Evolutionary conservation across 2,888 invertebrate genomes (phyloP), one percentile per base, ranked within the genome.

Genomic region (Parnassius apollo): DNA sequence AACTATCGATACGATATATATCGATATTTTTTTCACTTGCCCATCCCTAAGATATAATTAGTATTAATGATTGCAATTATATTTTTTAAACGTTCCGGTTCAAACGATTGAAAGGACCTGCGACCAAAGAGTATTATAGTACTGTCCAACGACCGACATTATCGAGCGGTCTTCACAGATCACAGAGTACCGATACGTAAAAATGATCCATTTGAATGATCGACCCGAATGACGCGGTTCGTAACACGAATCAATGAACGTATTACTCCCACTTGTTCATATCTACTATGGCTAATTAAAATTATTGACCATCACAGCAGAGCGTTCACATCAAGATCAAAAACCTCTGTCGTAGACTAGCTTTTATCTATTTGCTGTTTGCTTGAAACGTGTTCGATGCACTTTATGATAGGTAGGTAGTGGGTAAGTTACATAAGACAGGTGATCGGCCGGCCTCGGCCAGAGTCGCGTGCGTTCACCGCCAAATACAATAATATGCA

Each of bases 401-500:
- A 76, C 75, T 77, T 72, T 71, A 71, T 75, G 71, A 69, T 71
- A 69, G 72, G 69, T 69, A 69, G 66, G 73, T 63, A 66, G 66
- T 69, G 69, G 67, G 63, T 68, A 65, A 70, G 72, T 79, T 79
- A 81, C 77, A 86, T 89, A 89, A 88, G 82, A 78, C 74, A 84
- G 90, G 88, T 90, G 85, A 88, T 83, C 85, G 89, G 78, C 88
- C 89, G 89, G 82, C 90, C 91, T 88, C 88, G 88, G 66, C 71
- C 75, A 77, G 74, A 77, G 74, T 70, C 67, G 75, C 79, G 82
- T 74, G 80, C 86, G 77, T 84, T 86, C 82, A 83, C 83, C 78
- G 78, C 74, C 76, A 67, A 64, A 67, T 65, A 68, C 67, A 76
- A 72, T 75, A 80, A 35, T 35, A 35, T 35, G 35, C 35, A 35